A percentile compares a stretch with the other conserved stretches of the same genome.
Conservation (phyloP, 2,888 invertebrate species). For the Elgonia sp. region DNA sequence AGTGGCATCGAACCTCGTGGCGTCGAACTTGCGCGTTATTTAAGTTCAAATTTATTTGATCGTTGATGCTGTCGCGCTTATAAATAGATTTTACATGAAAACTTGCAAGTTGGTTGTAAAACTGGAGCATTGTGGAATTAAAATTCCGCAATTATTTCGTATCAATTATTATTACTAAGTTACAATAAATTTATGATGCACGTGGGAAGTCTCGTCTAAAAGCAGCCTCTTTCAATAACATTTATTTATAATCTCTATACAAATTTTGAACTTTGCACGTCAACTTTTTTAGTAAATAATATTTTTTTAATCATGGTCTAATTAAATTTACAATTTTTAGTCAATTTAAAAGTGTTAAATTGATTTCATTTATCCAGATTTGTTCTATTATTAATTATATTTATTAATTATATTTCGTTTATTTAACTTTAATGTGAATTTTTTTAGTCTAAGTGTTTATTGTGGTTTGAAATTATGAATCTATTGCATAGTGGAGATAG, state of each 20-base stretch:
- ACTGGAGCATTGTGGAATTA: not conserved
- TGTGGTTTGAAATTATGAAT: too few species aligned
- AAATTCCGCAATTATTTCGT: not conserved
- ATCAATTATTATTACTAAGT: constrained; percentile 2
- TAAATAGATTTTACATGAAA: constrained; percentile 62
- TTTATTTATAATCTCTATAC: not conserved
- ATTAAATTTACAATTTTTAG: too few species aligned
- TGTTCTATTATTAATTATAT: too few species aligned
- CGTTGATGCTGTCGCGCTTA: constrained; percentile 37
- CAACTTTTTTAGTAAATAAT: too few species aligned
- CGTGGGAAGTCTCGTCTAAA: not conserved
- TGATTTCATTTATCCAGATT: too few species aligned
- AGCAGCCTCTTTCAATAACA: not conserved
- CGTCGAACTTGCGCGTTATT: constrained; percentile 66
- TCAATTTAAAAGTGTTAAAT: too few species aligned
- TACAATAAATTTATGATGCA: not conserved
- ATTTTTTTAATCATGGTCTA: too few species aligned
- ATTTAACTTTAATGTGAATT: too few species aligned
- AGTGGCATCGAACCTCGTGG: constrained; percentile 65
- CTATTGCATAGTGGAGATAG: too few species aligned
- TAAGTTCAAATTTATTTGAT: constrained; percentile 69
- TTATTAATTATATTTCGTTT: too few species aligned
- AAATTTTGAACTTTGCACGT: not conserved
- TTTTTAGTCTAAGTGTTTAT: too few species aligned
- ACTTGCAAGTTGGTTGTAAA: constrained; percentile 12